phyloP scores from a whole-genome alignment of 1,140 invertebrate genomes.

The Arion vulgaris region DNA sequence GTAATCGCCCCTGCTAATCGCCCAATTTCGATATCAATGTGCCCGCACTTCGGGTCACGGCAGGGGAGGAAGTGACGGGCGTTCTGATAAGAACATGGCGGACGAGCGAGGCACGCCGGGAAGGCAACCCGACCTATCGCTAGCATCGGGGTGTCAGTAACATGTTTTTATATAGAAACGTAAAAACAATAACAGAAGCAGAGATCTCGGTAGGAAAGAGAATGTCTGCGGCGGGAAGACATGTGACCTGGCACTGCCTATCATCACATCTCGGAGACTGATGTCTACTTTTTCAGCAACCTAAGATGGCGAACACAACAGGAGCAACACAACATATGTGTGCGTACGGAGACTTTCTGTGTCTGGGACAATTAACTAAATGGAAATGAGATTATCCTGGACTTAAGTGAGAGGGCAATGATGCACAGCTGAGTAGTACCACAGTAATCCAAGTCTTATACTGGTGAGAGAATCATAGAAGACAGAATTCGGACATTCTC shows the following conservation, averaged over 20 bases:
- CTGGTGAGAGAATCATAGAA: too few relatives aligned
- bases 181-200: constrained; percentile 25
- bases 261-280: constrained; percentile 9
- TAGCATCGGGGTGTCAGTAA: constrained; percentile 28
- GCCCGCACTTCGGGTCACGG: constrained; percentile 21
- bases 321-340: background rate
- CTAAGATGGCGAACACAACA: background rate
- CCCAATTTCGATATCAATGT: constrained; percentile 33
- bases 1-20: constrained; percentile 39
- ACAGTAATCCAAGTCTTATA: too few relatives aligned
- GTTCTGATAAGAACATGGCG: constrained; percentile 35
- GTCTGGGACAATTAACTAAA: background rate
- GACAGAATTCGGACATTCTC: too few relatives aligned
- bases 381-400: background rate
- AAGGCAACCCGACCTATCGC: constrained; percentile 27
- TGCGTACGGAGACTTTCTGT: background rate
- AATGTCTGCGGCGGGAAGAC: constrained; percentile 10
- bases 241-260: constrained; percentile 7
- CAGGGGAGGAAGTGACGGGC: constrained; percentile 35
- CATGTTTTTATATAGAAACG: constrained; percentile 34
- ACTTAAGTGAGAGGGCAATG: background rate
- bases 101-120: constrained; percentile 19
- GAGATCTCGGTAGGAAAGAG: constrained; percentile 9
- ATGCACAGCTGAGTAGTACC: background rate
- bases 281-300: background rate